Evolutionary conservation across 2,888 invertebrate genomes (phyloP).

Genomic region (Caradrina clavipalpis): DNA sequence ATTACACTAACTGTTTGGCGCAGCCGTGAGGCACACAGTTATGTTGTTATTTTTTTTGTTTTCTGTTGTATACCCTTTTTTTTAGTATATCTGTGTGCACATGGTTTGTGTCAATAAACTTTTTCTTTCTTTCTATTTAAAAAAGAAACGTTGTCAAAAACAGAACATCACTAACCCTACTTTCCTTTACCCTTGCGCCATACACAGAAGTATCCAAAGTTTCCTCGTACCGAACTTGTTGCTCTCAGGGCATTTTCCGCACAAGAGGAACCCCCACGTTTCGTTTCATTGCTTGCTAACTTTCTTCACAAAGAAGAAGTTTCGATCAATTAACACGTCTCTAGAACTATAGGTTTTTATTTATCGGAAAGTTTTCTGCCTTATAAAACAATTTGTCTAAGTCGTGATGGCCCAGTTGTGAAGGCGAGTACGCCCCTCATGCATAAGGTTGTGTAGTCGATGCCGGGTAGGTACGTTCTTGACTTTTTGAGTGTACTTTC

Average conservation of each 20-base stretch:
- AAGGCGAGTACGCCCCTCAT: background rate
- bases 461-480: too few relatives aligned
- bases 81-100: too few relatives aligned
- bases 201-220: constrained; percentile 45
- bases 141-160: too few relatives aligned
- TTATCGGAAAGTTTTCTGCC: constrained; percentile 9
- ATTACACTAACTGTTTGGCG: too few relatives aligned
- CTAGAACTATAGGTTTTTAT: constrained; percentile 17
- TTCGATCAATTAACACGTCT: constrained; percentile 48
- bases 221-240: constrained; percentile 60
- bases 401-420: background rate
- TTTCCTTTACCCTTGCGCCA: constrained; percentile 4
- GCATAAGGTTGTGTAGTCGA: too few relatives aligned
- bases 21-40: too few relatives aligned
- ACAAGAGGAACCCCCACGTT: constrained; percentile 43
- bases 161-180: too few relatives aligned
- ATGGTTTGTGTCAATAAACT: too few relatives aligned
- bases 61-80: too few relatives aligned
- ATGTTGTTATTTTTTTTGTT: too few relatives aligned
- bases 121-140: too few relatives aligned
- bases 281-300: constrained; percentile 47
- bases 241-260: constrained; percentile 55
- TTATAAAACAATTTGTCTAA: background rate
- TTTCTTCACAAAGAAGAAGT: constrained; percentile 40
- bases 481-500: too few relatives aligned